Evolutionary conservation across 2,113 vertebrate genomes (phyloP), one percentile per base, ranked within the genome.

Genomic region (Pseudopodoces humilis): DNA sequence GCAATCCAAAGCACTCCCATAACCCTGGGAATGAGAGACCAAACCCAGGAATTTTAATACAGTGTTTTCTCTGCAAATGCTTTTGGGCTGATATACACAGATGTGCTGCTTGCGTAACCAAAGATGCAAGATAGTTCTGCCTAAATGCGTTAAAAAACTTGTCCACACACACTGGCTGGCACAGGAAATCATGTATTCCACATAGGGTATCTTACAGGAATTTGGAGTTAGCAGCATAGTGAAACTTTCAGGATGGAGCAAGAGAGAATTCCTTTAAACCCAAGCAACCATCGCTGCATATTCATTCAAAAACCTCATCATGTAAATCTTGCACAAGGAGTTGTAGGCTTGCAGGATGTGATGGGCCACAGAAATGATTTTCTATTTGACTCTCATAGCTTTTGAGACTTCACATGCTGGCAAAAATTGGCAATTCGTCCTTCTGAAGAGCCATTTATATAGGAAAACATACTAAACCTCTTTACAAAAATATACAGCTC

Each of bases 31-130:
- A 89, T 56, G 43, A 89, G 92, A 91, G 92, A 78, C 87, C 92
- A 77, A 94, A 87, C 82, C 76, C 86, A 83, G 88, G 92, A 95
- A 93, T 92, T 95, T 96, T 94, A 94, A 96, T 94, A 70, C 88
- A 85, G 81, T 94, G 92, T 96, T 96, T 95, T 97, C 88, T 92
- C 92, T 95, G 83, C 74, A 27, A 79, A 94, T 94, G 92, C 91
- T 96, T 97, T 95, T 92, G 94, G 81, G 83, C 74, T 85, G 92
- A 91, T 94, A 65, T 17, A 60, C 94, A 84, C 96, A 95, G 96
- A 94, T 94, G 89, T 91, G 91, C 94, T 56, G 88, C 86, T 96
- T 94, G 95, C 90, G 37, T 96, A 95, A 96, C 83, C 69, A 81
- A 60, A 96, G 92, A 85, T 59, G 35, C 67, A 47, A 92, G 92